Percentiles rank a stretch among this genome's conserved stretches.
These are phyloP conservation scores for Bruchidius siliquastri DNA, from an alignment of 2,888 invertebrate genomes.

Conservation along the genomic window DNA sequence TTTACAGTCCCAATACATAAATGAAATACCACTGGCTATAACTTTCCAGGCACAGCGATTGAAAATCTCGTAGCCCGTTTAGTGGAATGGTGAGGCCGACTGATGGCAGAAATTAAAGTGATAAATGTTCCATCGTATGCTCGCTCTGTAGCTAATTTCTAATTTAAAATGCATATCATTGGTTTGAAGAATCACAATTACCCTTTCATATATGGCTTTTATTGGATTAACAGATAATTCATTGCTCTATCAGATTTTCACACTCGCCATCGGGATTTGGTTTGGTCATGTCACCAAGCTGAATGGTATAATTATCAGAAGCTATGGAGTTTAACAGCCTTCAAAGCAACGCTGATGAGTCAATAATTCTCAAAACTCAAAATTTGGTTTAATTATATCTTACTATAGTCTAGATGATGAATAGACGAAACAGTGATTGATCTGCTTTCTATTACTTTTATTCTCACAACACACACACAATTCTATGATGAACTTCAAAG, in stretches of 20 bases:
- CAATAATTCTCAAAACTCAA: too few relatives aligned
- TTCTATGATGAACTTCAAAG: too few relatives aligned
- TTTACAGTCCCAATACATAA: background rate
- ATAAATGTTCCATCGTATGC: background rate
- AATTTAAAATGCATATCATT: constrained; percentile 10
- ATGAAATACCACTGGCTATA: background rate
- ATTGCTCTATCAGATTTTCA: background rate
- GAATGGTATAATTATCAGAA: too few relatives aligned
- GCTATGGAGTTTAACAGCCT: too few relatives aligned
- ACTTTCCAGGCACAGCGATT: background rate
- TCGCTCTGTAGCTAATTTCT: constrained; percentile 6
- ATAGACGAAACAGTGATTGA: too few relatives aligned
- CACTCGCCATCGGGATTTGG: background rate
- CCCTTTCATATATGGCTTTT: background rate
- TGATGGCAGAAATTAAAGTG: background rate
- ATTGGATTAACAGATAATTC: background rate
- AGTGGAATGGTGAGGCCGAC: background rate
- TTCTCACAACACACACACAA: too few relatives aligned
- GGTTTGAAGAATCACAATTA: constrained; percentile 15
- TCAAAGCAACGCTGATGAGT: too few relatives aligned
- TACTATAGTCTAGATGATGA: too few relatives aligned
- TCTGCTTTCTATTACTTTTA: too few relatives aligned
- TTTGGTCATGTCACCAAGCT: background rate
- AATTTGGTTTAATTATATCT: too few relatives aligned
- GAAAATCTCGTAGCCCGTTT: background rate